Evolutionary conservation across 1,140 invertebrate genomes (phyloP), one percentile per base, ranked within the genome.

Genomic region (Ips nitidus): DNA sequence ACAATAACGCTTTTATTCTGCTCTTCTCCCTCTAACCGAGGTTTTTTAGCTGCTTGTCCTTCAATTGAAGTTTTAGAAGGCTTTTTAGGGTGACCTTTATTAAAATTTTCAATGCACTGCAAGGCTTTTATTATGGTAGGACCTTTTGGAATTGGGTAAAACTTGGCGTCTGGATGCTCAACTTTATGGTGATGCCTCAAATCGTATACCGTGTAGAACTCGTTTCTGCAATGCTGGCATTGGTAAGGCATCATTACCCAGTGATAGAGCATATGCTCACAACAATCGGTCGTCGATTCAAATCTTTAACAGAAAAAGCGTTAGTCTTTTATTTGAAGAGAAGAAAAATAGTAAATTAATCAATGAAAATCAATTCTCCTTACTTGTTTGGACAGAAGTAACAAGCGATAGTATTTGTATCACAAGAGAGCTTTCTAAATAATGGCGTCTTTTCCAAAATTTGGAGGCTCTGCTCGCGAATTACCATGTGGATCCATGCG

Each of bases 401-500:
- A 56, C 67, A 69, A 3, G 4, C 40, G 6, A 68, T 60, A 41
- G 50, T 22, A 22, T 22, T 22, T 22, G 22, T 22, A 22, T 22
- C 22, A 22, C 22, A 22, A 22, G 22, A 22, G 22, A 22, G 22
- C 22, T 22, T 22, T 22, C 22, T 22, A 8, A 64, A 55, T 3
- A 61, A 22, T 4, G 69, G 52, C 5, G 61, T 8, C 4, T 58
- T 69, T 55, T 66, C 60, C 62, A 55, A 40, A 7, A 71, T 71
- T 2, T 37, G 8, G 3, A 55, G 37, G 38, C 70, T 67, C 65
- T 75, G 74, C 5, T 69, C 52, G 8, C 60, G 61, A 37, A 75
- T 72, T 2, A 75, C 53, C 62, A 74, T 72, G 53, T 75, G 74
- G 2, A 75, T 55, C 74, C 74, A 75, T 7, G 66, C 65, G 52